A percentile compares a stretch with the other conserved stretches of the same genome.
These are phyloP conservation scores for Anticlea derivata DNA, from an alignment of 2,888 invertebrate genomes.

Conservation along the genomic window DNA sequence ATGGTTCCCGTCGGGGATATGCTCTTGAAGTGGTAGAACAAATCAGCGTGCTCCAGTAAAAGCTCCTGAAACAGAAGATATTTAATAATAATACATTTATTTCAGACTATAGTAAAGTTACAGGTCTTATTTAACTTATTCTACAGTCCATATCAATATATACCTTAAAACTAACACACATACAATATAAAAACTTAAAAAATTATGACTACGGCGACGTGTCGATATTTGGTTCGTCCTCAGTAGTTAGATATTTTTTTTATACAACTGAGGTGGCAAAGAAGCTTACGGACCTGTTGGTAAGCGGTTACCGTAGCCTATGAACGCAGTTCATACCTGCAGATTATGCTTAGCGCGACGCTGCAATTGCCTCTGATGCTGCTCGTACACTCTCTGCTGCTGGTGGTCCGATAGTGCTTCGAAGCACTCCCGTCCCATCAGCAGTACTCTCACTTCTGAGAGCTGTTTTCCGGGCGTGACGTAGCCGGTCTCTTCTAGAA, in stretches of 20 bases:
- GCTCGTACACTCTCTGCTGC: constrained; percentile 95
- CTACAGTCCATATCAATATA: too few relatives aligned
- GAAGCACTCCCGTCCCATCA: constrained; percentile 97
- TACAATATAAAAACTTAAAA: too few relatives aligned
- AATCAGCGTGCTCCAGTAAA: constrained; percentile 94
- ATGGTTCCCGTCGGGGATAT: constrained; percentile 95
- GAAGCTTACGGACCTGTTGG: too few relatives aligned
- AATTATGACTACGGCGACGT: too few relatives aligned
- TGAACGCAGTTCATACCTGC: constrained; percentile 86
- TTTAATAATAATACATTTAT: too few relatives aligned
- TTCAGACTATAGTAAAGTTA: too few relatives aligned
- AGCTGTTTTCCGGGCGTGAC: constrained; percentile 97
- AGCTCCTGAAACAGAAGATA: constrained; percentile 90
- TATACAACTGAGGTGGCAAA: too few relatives aligned
- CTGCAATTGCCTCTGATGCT: constrained; percentile 95
- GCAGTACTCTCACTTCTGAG: constrained; percentile 94
- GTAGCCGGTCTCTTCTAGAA: constrained; percentile 96
- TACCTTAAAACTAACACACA: too few relatives aligned
- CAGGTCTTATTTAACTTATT: too few relatives aligned
- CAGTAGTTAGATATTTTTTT: too few relatives aligned
- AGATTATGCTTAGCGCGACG: constrained; percentile 95
- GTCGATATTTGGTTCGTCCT: too few relatives aligned
- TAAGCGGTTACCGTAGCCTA: too few relatives aligned
- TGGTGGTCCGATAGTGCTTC: constrained; percentile 95
- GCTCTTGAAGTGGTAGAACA: constrained; percentile 96